A percentile compares a stretch with the other conserved stretches of the same genome.
Evolutionary conservation across 2,797 vertebrate genomes (phyloP).

Genomic region (Leontopithecus rosalia): DNA sequence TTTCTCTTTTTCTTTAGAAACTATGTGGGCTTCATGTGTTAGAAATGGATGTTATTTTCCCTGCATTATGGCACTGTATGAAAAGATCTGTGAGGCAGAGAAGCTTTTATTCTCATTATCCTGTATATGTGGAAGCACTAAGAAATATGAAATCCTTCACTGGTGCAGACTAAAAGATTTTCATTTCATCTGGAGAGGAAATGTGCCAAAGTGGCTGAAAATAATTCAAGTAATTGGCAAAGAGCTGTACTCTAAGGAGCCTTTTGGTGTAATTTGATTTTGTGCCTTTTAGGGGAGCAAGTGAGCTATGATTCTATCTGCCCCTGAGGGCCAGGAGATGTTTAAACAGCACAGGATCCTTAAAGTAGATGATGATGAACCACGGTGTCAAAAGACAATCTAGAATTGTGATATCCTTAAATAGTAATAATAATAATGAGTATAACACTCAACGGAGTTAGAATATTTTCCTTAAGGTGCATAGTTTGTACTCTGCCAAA

Average conservation of each 20-base stretch:
- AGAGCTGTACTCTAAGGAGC: constrained; percentile 71
- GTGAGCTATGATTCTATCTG: constrained; percentile 53
- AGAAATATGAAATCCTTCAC: constrained; percentile 79
- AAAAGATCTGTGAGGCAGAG: constrained; percentile 74
- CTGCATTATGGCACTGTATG: constrained; percentile 71
- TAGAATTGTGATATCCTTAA: constrained; percentile 25
- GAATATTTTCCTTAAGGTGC: neutral
- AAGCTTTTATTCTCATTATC: constrained; percentile 84
- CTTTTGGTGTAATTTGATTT: constrained; percentile 77
- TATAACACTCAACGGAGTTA: neutral
- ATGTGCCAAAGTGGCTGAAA: constrained; percentile 78
- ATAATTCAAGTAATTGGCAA: constrained; percentile 81
- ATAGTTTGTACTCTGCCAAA: neutral
- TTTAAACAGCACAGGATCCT: constrained; percentile 23
- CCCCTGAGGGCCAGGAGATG: constrained; percentile 11
- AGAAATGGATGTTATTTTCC: constrained; percentile 75
- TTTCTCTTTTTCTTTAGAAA: constrained; percentile 69
- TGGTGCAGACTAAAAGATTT: constrained; percentile 76
- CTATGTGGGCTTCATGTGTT: constrained; percentile 57
- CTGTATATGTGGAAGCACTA: constrained; percentile 67
- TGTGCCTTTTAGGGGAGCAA: constrained; percentile 69
- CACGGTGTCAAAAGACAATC: constrained; percentile 17
- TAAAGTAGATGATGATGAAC: neutral
- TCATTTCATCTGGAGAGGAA: constrained; percentile 79
- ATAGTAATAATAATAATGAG: constrained; percentile 51